These are phyloP conservation scores for Glossophaga mutica DNA, from an alignment of 2,797 vertebrate species.

Conservation along the genomic window DNA sequence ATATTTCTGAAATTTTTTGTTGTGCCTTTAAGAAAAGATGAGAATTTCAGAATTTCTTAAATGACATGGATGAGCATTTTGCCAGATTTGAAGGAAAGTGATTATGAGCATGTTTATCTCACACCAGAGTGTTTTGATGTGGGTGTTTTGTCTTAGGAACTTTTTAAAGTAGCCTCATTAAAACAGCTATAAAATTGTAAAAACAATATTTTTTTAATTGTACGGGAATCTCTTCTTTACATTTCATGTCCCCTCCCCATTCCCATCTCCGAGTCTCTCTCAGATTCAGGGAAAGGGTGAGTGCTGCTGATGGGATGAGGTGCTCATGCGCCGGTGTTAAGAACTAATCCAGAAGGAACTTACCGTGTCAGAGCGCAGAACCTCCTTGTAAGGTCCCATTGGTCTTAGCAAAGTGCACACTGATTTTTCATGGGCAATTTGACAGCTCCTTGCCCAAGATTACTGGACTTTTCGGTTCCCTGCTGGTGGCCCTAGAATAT, in stretches of 20 bases:
- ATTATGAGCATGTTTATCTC: conserved; percentile 30
- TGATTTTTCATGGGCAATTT: not conserved
- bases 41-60: conserved; percentile 2
- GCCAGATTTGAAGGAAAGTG: not conserved
- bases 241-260: not conserved
- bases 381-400: not conserved
- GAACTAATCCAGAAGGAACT: not conserved
- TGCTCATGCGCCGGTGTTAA: not conserved
- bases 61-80: not conserved
- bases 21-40: not conserved
- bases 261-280: not conserved
- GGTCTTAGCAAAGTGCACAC: not conserved
- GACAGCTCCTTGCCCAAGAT: not conserved
- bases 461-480: not conserved
- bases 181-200: conserved; percentile 7
- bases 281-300: not conserved
- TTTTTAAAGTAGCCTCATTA: conserved; percentile 12
- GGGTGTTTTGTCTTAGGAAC: not conserved
- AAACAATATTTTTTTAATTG: not conserved
- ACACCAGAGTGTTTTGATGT: conserved; percentile 4
- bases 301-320: not conserved
- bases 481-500: not conserved
- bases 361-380: not conserved
- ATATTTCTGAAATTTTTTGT: not conserved
- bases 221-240: not conserved